Conservation (phyloP, 1,140 invertebrate species). For the Leptinotarsa undecemlineata region DNA sequence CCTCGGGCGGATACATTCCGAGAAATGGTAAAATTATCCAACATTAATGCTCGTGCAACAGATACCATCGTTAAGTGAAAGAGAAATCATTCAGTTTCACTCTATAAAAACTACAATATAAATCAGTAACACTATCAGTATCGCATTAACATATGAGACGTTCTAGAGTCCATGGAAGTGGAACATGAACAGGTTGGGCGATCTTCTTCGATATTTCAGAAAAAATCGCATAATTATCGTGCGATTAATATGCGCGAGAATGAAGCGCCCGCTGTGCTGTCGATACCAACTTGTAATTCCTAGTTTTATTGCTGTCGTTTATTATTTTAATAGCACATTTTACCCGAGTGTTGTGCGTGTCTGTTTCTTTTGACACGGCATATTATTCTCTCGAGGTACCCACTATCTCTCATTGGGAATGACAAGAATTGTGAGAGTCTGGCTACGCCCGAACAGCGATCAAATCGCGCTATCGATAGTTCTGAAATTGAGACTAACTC, state of each 20-base stretch:
- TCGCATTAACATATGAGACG: slow-evolving; percentile 36
- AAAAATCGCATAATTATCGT: slow-evolving; percentile 48
- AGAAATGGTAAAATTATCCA: background rate
- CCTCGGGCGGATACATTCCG: background rate
- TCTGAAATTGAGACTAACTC: no score
- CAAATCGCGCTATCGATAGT: no score
- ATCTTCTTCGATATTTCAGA: slow-evolving; percentile 33
- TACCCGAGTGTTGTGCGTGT: slow-evolving; percentile 46
- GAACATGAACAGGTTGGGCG: slow-evolving; percentile 36
- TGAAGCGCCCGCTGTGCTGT: slow-evolving; percentile 47
- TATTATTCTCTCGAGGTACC: slow-evolving; percentile 17
- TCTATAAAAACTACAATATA: slow-evolving; percentile 27
- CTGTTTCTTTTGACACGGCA: slow-evolving; percentile 13
- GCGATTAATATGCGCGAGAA: slow-evolving; percentile 51
- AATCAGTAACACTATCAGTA: slow-evolving; percentile 35
- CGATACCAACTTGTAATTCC: slow-evolving; percentile 50
- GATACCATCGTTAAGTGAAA: slow-evolving; percentile 8
- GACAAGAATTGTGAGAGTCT: background rate
- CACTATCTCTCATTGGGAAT: slow-evolving; percentile 14
- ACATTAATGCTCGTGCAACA: background rate
- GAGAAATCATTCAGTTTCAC: slow-evolving; percentile 14
- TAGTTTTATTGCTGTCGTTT: slow-evolving; percentile 51
- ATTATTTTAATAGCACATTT: slow-evolving; percentile 51
- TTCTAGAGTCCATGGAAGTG: slow-evolving; percentile 16
- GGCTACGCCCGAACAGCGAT: no score